Evolutionary conservation across 2,888 invertebrate species (phyloP).

Genomic region (Stictocephala bisonia): DNA sequence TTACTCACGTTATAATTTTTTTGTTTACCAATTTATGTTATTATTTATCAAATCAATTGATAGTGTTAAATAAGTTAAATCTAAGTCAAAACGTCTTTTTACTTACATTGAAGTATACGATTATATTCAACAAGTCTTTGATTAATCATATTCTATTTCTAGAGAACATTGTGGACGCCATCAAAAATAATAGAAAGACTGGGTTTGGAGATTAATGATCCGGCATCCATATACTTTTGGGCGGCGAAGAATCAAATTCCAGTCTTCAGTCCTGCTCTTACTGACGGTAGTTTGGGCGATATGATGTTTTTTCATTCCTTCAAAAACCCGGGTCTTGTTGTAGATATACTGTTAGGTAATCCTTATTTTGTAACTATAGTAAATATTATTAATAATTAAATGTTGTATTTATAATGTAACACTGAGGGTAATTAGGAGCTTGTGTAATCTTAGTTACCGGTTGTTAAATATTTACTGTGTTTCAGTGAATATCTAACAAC

Average conservation of each 20-base stretch:
- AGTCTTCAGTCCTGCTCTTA: conserved; percentile 96
- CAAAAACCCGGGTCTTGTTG: conserved; percentile 88
- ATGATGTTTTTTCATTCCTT: conserved; percentile 99
- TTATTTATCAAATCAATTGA: no score
- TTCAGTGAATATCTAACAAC: no score
- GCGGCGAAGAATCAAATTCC: conserved; percentile 97
- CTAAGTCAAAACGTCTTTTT: no score
- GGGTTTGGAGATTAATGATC: conserved; percentile 91
- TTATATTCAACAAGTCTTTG: no score
- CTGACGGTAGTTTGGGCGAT: conserved; percentile 97
- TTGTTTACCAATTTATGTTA: no score
- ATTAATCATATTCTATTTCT: conserved; percentile 47
- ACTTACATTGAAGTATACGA: no score
- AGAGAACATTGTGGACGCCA: conserved; percentile 88
- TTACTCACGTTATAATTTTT: no score
- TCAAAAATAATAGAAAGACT: conserved; percentile 85
- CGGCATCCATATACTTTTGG: conserved; percentile 96
- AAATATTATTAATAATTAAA: not conserved
- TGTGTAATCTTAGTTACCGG: no score
- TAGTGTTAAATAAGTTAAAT: no score
- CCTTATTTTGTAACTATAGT: not conserved
- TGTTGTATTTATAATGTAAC: no score
- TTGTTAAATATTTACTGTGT: no score
- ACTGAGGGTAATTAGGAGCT: no score
- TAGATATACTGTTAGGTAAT: conserved; percentile 89